phyloP scores from a whole-genome alignment of 2,797 vertebrate species.

The Eurystomus glaucurus region DNA sequence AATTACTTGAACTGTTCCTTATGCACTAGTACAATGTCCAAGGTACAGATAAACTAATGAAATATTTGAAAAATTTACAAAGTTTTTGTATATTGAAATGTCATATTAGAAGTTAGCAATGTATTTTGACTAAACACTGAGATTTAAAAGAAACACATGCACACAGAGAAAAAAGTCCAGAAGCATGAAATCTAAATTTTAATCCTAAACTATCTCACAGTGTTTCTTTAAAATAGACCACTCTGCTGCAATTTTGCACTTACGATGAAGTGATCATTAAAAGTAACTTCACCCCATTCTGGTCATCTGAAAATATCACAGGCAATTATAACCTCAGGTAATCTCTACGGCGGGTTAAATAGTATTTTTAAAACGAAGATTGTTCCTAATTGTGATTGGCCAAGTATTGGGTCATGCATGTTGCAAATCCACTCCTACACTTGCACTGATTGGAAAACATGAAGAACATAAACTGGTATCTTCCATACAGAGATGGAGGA shows the following conservation, averaged over 20 bases:
- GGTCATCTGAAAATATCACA: background rate
- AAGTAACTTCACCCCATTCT: background rate
- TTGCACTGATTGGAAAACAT: background rate
- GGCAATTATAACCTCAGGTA: background rate
- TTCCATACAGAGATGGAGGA: background rate
- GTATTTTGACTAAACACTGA: background rate
- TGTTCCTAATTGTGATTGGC: fast-evolving
- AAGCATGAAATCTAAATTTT: background rate
- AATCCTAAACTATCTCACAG: background rate
- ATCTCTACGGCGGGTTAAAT: background rate
- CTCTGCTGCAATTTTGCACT: background rate
- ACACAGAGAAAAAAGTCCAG: background rate
- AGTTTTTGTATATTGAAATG: background rate
- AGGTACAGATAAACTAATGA: background rate
- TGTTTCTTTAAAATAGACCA: background rate
- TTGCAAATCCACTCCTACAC: background rate
- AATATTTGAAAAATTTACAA: background rate
- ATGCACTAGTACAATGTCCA: background rate
- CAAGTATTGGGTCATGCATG: background rate
- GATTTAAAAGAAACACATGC: background rate
- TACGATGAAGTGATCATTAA: background rate
- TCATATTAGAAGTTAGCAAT: background rate
- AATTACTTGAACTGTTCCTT: background rate
- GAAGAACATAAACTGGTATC: background rate
- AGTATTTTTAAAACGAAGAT: background rate